Conservation (phyloP, 2,113 vertebrate species). For the Verasper variegatus region DNA sequence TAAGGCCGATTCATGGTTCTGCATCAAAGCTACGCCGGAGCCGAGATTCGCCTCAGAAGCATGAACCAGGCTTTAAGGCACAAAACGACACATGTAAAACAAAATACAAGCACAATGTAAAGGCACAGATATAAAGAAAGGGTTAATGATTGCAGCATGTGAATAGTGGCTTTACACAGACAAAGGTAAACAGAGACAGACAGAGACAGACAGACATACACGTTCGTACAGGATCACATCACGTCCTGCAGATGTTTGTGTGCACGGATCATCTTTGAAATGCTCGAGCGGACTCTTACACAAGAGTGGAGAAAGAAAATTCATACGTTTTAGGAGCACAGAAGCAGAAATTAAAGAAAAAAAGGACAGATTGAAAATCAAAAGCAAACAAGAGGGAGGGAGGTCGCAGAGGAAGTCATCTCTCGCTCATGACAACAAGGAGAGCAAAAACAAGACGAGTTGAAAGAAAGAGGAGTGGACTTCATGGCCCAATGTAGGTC, state of each 20-base stretch:
- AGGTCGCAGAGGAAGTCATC: slow-evolving; percentile 43
- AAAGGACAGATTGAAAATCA: neutral
- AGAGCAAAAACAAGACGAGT: slow-evolving; percentile 31
- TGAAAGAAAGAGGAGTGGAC: slow-evolving; percentile 40
- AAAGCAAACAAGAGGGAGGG: neutral
- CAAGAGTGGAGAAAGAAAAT: slow-evolving; percentile 19
- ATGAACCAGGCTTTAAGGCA: neutral
- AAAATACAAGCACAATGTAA: neutral
- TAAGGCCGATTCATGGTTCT: too few species aligned
- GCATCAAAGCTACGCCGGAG: too few species aligned
- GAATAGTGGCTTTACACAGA: slow-evolving; percentile 35
- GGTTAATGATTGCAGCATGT: slow-evolving; percentile 6
- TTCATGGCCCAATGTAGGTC: slow-evolving; percentile 73
- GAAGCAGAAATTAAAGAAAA: neutral
- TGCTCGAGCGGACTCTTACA: slow-evolving; percentile 10
- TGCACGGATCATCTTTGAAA: slow-evolving; percentile 16
- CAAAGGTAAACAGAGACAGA: neutral
- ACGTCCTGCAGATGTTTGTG: slow-evolving; percentile 39
- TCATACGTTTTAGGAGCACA: slow-evolving; percentile 16
- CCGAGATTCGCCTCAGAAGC: too few species aligned
- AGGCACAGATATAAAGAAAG: slow-evolving; percentile 1
- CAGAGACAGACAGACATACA: neutral
- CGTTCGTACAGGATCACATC: slow-evolving; percentile 2
- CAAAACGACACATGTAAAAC: slow-evolving; percentile 7
- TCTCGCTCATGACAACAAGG: slow-evolving; percentile 25